Evolutionary conservation across 2,888 invertebrate species (phyloP).

Genomic region (Metacarcinus magister): DNA sequence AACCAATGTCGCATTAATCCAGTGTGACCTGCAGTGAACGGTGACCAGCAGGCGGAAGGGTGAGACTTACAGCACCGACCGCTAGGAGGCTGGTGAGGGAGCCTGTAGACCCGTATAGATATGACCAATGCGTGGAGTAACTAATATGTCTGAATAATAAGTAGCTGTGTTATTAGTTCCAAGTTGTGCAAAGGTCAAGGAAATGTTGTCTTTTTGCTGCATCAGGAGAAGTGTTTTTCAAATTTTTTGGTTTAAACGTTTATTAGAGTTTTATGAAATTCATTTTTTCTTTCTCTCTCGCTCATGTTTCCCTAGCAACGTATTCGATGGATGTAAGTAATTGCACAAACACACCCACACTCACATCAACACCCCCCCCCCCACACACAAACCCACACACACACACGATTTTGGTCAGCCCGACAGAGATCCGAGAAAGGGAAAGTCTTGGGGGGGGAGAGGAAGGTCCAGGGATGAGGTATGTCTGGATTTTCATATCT

Average conservation of each 20-base stretch:
- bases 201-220: neutral
- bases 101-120: no score
- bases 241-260: no score
- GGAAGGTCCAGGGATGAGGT: neutral
- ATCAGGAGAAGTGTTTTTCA: neutral
- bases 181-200: neutral
- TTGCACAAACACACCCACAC: no score
- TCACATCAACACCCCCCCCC: no score
- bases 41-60: neutral
- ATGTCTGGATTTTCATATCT: neutral
- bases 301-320: no score
- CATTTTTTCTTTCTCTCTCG: no score
- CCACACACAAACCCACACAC: neutral
- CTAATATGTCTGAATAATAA: neutral
- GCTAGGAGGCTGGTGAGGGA: no score
- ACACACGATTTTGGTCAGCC: neutral
- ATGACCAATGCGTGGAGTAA: neutral
- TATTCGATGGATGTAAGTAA: no score
- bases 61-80: neutral
- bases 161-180: neutral
- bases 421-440: no score
- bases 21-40: neutral
- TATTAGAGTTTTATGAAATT: no score
- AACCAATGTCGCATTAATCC: neutral
- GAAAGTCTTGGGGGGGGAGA: neutral